Evolutionary conservation across 2,888 invertebrate genomes (phyloP), one percentile per base, ranked within the genome.

Genomic region (Anoncus sp.): DNA sequence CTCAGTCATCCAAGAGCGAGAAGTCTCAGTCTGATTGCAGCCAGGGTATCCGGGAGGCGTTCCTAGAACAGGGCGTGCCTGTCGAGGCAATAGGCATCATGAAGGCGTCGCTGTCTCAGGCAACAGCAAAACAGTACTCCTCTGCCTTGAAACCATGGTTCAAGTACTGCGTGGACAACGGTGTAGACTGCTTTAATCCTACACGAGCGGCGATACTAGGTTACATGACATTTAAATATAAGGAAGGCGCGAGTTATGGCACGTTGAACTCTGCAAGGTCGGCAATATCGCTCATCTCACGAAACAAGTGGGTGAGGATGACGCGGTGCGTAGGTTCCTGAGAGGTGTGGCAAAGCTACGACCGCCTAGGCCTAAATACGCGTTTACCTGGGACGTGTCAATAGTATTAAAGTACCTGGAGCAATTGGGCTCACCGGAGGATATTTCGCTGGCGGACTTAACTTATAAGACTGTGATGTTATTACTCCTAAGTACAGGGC

Each of bases 371-470:
- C 53, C 67, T 2, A 71, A 49, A 31, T 78, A 78, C 7, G 22
- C 18, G 24, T 55, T 55, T 1, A 76, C 78, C 16, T 74, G 76
- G 76, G 71, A 81, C 7, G 49, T 70, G 12, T 35, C 47, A 1
- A 49, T 67, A 1, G 73, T 78, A 31, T 2, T 22, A 72, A 12
- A 53, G 16, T 53, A 45, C 10, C n/a, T 40, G 4, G 27, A 40
- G 85, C 88, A 5, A 59, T 40, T 43, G 5, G 10, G 77, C 76
- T 14, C 12, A 51, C 49, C 22, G 49, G 22, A 51, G 22, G 43
- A 43, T 43, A 43, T 43, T n/a, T 43, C 24, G 22, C 49, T 51
- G 22, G 24, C 12, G 12, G 20, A 20, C 22, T 24, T 51, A 51
- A 22, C 49, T 22, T 22, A 51, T 14, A 63, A 63, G 40, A 38